Evolutionary conservation across 2,888 invertebrate genomes (phyloP), one percentile per base, ranked within the genome.

Genomic region (Latrodectus hesperus): DNA sequence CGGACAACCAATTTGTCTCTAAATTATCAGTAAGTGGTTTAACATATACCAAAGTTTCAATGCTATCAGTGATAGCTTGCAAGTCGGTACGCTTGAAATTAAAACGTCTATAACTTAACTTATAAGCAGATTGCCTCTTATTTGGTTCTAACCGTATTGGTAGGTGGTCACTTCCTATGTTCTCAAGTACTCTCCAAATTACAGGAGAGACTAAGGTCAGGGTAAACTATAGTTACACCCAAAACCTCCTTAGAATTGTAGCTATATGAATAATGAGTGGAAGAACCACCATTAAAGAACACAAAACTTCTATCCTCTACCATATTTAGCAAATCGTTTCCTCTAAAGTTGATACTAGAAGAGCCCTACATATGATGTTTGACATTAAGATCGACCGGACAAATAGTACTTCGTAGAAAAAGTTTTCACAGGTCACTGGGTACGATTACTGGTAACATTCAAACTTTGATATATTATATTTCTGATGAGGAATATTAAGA

Each of bases 1-100:
- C 53, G n/a, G 26, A 38, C 0, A 38, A 0, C 49, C 79, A 70
- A 71, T 79, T 22, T 4, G 26, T 60, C 26, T 79, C 71, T 38
- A 79, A 55, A 22, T 70, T 79, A 52, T 70, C 60, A 79, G 70
- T 71, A 38, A 71, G 79, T 5, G 71, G 70, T 49, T 76, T 76
- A 11, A 12, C 51, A 12, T 17, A n/a, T 6, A 49, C 9, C 10
- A 10, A 9, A 65, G 14, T 51, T 17, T 70, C 38, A 26, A 14
- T 71, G 0, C 9, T 12, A 71, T 26, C 17, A 60, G 60, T n/a
- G 71, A 55, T 55, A 55, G 26, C 16, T 10, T 55, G 26, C 70
- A 60, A 79, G n/a, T 79, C 49, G 11, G 60, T 53, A 38, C 26
- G 53, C 68, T 38, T 70, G n/a, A 79, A 71, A 49, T 79, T 71